Evolutionary conservation across 2,113 vertebrate genomes (phyloP).

Genomic region (Catagonus wagneri): DNA sequence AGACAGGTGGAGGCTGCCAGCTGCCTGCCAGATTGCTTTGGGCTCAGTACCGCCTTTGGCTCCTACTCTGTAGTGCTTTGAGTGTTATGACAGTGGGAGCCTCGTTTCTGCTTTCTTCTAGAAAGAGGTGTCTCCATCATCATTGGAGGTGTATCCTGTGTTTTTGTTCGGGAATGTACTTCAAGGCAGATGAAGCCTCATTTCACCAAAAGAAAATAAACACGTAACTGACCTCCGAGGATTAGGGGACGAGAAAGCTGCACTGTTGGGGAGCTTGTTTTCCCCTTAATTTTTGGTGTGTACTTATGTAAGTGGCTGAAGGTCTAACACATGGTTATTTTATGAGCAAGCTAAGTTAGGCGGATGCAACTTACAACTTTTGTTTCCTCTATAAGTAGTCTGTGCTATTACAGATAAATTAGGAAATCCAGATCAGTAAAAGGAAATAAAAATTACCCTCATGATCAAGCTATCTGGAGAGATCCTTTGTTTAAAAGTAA

Average conservation of each 20-base stretch:
- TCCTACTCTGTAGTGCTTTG: background rate
- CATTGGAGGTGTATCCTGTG: background rate
- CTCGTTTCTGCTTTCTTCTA: background rate
- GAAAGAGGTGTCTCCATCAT: background rate
- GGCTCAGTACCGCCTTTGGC: background rate
- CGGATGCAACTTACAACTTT: background rate
- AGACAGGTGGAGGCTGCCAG: background rate
- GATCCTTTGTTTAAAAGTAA: conserved; percentile 16
- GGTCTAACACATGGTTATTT: background rate
- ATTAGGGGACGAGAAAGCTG: background rate
- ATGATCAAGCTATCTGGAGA: background rate
- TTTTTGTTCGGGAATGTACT: background rate
- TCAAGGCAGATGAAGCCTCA: background rate
- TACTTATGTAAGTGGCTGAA: background rate
- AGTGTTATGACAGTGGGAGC: background rate
- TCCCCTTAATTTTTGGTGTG: background rate
- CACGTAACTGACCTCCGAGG: background rate
- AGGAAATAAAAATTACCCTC: background rate
- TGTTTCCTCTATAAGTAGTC: background rate
- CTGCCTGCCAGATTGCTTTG: background rate
- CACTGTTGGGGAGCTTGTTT: background rate
- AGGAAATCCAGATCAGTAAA: background rate
- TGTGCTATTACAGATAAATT: background rate
- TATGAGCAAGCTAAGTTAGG: conserved; percentile 5
- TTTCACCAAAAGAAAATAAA: background rate